Conservation (phyloP, 2,113 vertebrate genomes). For the Melospiza georgiana region DNA sequence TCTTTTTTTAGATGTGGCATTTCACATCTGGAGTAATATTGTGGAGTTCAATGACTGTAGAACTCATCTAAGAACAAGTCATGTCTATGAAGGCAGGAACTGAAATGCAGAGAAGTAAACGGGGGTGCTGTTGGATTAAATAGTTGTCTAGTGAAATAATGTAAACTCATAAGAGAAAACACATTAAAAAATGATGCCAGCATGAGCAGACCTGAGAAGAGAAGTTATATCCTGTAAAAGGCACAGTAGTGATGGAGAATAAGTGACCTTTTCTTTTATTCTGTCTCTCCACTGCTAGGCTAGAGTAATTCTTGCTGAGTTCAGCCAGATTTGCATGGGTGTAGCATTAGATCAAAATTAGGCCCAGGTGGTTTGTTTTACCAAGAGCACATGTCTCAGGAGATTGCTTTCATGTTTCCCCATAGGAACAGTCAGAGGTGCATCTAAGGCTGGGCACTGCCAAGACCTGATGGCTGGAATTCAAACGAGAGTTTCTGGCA, state of each 20-base stretch:
- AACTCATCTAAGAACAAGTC: not conserved
- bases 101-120: not conserved
- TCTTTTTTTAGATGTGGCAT: not conserved
- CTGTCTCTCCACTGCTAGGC: not conserved
- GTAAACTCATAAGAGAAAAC: not conserved
- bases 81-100: not conserved
- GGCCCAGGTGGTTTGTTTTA: not conserved
- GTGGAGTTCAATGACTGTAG: not conserved
- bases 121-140: not conserved
- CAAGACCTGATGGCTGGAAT: not conserved
- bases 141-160: not conserved
- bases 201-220: not conserved
- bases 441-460: not conserved
- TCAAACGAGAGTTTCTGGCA: constrained; percentile 38
- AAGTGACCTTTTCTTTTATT: not conserved
- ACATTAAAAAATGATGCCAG: not conserved
- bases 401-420: not conserved
- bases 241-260: not conserved
- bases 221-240: not conserved
- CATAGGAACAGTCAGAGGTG: not conserved
- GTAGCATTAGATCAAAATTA: not conserved
- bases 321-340: not conserved
- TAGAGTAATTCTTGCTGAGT: not conserved
- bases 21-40: not conserved
- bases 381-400: not conserved